Evolutionary conservation across 2,797 vertebrate species (phyloP).

Genomic region (Sebastes minor): DNA sequence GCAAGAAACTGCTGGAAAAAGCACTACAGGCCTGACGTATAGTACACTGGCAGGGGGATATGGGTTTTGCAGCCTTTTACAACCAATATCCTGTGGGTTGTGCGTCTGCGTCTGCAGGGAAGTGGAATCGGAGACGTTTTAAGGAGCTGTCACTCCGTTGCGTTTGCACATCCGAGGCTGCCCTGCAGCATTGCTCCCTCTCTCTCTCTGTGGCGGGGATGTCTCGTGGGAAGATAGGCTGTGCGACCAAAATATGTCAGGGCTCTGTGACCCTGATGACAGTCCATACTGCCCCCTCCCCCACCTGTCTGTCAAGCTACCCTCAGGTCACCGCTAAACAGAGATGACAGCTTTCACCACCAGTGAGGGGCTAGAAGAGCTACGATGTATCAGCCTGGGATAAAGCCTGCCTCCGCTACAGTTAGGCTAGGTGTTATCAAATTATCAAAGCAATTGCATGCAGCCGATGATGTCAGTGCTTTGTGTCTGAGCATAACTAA

Average conservation of each 20-base stretch:
- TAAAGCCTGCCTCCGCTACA: constrained; percentile 10
- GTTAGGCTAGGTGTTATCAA: constrained; percentile 22
- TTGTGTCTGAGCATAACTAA: constrained; percentile 54
- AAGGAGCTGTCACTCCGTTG: constrained; percentile 59
- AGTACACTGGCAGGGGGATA: constrained; percentile 42
- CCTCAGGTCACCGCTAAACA: constrained; percentile 44
- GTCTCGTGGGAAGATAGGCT: constrained; percentile 35
- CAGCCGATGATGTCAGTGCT: constrained; percentile 44
- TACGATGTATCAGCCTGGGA: constrained; percentile 7
- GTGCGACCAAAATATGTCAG: constrained; percentile 21
- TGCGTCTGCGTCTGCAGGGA: constrained; percentile 21
- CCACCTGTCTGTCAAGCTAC: constrained; percentile 53
- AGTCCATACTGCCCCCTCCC: constrained; percentile 32
- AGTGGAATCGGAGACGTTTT: constrained; percentile 41
- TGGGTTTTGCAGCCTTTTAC: constrained; percentile 38
- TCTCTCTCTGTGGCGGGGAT: constrained; percentile 16
- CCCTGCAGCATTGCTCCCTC: constrained; percentile 44
- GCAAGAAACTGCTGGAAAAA: constrained; percentile 45
- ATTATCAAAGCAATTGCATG: constrained; percentile 46
- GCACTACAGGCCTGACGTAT: constrained; percentile 28
- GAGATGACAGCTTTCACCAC: constrained; percentile 53
- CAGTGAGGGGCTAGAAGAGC: constrained; percentile 6
- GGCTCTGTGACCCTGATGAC: constrained; percentile 54
- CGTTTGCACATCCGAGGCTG: constrained; percentile 38
- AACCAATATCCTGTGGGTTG: constrained; percentile 50